Evolutionary conservation across 1,140 invertebrate genomes (phyloP), one percentile per base, ranked within the genome.

Genomic region (Drosophila busckii): DNA sequence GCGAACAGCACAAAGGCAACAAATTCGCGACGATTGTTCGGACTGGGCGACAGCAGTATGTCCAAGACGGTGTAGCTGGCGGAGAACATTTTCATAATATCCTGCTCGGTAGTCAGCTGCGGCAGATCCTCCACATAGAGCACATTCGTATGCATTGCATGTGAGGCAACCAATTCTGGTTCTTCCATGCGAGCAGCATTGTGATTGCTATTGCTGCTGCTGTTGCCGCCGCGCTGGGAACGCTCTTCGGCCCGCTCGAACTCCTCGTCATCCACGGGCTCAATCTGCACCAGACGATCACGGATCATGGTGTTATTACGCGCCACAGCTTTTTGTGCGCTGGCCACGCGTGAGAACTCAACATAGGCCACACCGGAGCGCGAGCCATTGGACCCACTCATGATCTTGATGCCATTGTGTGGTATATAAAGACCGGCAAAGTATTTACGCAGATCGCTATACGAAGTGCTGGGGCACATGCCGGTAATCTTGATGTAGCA

Each of bases 331-430:
- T 93, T 89, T 17, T 92, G 89, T 42, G 93, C 93, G 26, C 92
- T 92, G 10, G 90, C 91, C 0, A 88, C 80, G 50, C 91, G 90
- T 3, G 89, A 89, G 82, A 97, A 97, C 64, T 92, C 91, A 1
- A 97, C 91, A 73, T 92, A 96, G 5, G 93, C 95, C 13, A 93
- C 92, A 1, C 95, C 95, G 0, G 92, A 93, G 5, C 93, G 90
- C 16, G 92, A 91, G 0, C 96, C 95, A 59, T 92, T 90, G 7
- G 91, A 90, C 64, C 96, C 93, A 73, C 93, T 94, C 4, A 95
- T 92, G 62, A 97, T 89, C 87, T 97, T 97, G 19, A 98, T 91
- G 2, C 95, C 94, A 70, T 94, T 93, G 54, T 93, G 93, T 5
- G 93, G 91, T 25, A 97, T 95, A 68, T 92, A 91, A 38, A 93